Evolutionary conservation across 2,888 invertebrate genomes (phyloP).

Genomic region (Hirtodrosophila confusa): DNA sequence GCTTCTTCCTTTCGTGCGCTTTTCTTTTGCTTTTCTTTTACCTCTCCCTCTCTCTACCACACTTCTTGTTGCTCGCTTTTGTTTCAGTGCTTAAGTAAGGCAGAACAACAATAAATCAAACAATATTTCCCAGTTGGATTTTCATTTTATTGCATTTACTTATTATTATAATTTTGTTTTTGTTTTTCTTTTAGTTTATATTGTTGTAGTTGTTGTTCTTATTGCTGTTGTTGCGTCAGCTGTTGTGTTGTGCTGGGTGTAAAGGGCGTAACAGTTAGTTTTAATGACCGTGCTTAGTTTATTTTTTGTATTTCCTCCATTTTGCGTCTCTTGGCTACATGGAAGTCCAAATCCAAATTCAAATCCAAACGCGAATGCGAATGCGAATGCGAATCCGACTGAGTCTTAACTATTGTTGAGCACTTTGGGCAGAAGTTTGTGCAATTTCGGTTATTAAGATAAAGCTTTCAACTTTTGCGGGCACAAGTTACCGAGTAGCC

Average conservation of each 20-base stretch:
- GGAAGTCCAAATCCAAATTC: slow-evolving; percentile 15
- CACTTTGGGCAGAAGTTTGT: slow-evolving; percentile 55
- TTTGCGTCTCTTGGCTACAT: slow-evolving; percentile 9
- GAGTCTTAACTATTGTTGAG: slow-evolving; percentile 66
- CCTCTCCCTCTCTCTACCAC: slow-evolving; percentile 16
- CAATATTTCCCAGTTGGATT: slow-evolving; percentile 80
- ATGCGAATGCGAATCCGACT: slow-evolving; percentile 14
- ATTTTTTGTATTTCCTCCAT: background rate
- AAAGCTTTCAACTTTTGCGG: slow-evolving; percentile 56
- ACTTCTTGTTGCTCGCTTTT: slow-evolving; percentile 11
- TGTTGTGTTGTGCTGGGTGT: slow-evolving; percentile 23
- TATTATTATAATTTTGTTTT: slow-evolving; percentile 66
- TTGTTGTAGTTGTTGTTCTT: slow-evolving; percentile 21
- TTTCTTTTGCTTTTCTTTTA: slow-evolving; percentile 35
- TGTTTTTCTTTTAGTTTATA: slow-evolving; percentile 23
- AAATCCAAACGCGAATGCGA: slow-evolving; percentile 16
- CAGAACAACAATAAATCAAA: slow-evolving; percentile 75
- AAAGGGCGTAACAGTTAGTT: slow-evolving; percentile 36
- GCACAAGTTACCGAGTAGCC: slow-evolving; percentile 19
- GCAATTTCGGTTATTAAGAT: slow-evolving; percentile 54
- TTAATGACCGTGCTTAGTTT: slow-evolving; percentile 56
- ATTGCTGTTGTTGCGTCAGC: slow-evolving; percentile 30
- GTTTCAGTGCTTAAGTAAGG: slow-evolving; percentile 24
- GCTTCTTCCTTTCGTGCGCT: slow-evolving; percentile 17
- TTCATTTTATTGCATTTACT: slow-evolving; percentile 80